Evolutionary conservation across 2,888 invertebrate genomes (phyloP), one percentile per base, ranked within the genome.

Genomic region (Drosophila prolongata): DNA sequence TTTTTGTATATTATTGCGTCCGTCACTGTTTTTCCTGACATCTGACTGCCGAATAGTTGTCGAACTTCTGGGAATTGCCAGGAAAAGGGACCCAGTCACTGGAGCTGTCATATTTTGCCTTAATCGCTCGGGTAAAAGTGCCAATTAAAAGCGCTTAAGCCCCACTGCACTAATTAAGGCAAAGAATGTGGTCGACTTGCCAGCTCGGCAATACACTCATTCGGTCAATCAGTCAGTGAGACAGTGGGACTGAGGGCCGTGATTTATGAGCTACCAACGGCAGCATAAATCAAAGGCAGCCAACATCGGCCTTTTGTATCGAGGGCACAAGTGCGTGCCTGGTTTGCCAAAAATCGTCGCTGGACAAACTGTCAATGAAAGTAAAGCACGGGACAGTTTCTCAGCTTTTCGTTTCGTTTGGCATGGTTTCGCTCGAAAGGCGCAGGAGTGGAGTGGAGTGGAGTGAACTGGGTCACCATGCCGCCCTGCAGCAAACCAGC

Each of bases 311-410:
- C 77, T 76, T 78, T 46, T 56, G 58, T 42, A 85, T 85, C 83
- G 85, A 82, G 85, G 83, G 78, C 85, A 75, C 86, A 80, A 85
- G 86, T 85, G 85, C 85, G 85, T 85, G 85, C 76, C 75, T 71
- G 68, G 85, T 44, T 76, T 85, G 77, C 77, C 71, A 85, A 87
- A 72, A 70, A 59, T 42, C 57, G 27, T 1, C 61, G 3, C 64
- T 47, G 77, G 46, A 70, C 70, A 75, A 85, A 79, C 85, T 87
- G 85, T 85, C 85, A 85, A 85, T 83, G 87, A 87, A 85, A 85
- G 85, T 83, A 85, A 85, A 80, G 75, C 14, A 38, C 75, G 68
- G 62, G 76, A 79, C 9, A n/a, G 27, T 78, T 85, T 79, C 77
- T 66, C 53, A 38, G 37, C 37, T 49, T 58, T 58, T 49, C 35